phyloP scores from a whole-genome alignment of 92 coral and sea anemone genomes.

The Bergia puertoricense region DNA sequence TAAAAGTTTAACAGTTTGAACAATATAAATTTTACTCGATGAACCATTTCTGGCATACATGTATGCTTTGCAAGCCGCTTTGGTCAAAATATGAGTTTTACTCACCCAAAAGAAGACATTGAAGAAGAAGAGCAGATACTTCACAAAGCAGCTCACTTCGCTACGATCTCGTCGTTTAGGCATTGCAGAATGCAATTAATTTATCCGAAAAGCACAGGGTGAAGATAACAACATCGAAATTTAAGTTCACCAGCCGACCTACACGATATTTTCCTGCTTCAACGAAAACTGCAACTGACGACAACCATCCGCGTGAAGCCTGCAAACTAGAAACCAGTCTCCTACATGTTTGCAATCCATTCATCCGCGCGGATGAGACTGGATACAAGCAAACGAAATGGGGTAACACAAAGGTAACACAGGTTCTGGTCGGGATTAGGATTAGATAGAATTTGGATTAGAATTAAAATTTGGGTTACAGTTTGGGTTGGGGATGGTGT shows the following conservation, averaged over 20 bases:
- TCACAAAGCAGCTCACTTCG: conserved; percentile 96
- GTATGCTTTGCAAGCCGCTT: conserved; percentile 13
- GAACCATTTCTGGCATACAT: neutral
- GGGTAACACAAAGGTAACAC: too few relatives aligned
- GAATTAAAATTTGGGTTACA: too few relatives aligned
- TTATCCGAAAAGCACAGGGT: neutral
- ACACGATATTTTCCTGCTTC: neutral
- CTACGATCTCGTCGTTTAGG: conserved; percentile 66
- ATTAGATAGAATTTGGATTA: too few relatives aligned
- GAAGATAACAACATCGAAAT: conserved; percentile 24
- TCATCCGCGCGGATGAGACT: neutral
- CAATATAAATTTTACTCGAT: conserved; percentile 3
- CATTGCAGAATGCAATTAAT: conserved; percentile 45
- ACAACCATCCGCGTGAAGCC: neutral
- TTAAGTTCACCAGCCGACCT: neutral
- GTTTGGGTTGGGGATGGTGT: too few relatives aligned
- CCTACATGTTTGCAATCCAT: neutral
- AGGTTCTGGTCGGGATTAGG: too few relatives aligned
- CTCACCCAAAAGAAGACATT: conserved; percentile 99
- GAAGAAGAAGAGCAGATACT: conserved; percentile 94
- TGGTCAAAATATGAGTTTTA: conserved; percentile 25
- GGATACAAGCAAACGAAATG: too few relatives aligned
- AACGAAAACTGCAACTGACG: neutral
- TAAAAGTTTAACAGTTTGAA: neutral
- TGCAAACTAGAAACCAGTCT: conserved; percentile 24